These are phyloP conservation scores for Picus viridis DNA, from an alignment of 2,797 vertebrate genomes.

Conservation along the genomic window DNA sequence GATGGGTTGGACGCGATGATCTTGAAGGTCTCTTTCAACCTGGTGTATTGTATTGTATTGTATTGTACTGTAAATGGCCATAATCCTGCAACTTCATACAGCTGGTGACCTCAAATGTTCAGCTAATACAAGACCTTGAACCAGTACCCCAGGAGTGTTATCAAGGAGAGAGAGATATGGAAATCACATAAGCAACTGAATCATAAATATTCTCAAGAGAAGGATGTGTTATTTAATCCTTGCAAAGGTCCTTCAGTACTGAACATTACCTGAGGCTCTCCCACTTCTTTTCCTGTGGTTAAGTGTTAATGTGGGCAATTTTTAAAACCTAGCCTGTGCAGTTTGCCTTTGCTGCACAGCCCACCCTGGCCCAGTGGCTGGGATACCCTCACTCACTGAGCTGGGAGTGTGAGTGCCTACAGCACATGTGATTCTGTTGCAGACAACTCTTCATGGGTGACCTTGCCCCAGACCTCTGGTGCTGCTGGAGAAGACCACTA, in stretches of 20 bases:
- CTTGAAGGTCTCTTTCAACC: too few relatives aligned
- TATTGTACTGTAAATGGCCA: too few relatives aligned
- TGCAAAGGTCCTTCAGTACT: background rate
- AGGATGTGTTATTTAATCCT: background rate
- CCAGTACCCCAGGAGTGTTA: background rate
- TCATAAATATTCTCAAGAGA: background rate
- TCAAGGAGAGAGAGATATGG: background rate
- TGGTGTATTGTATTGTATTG: too few relatives aligned
- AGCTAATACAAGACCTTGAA: background rate
- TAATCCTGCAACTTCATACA: background rate
- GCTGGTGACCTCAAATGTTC: background rate
- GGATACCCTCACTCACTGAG: background rate
- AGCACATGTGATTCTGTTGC: accelerated
- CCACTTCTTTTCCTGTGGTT: background rate
- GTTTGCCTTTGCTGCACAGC: background rate
- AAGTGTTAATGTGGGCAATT: background rate
- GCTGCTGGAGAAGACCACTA: background rate
- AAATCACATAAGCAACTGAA: background rate
- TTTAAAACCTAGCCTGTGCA: background rate
- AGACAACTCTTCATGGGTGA: accelerated
- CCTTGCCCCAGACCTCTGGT: accelerated
- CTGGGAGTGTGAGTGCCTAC: background rate
- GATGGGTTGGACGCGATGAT: too few relatives aligned
- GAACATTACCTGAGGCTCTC: background rate
- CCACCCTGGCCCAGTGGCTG: accelerated